phyloP scores from a whole-genome alignment of 2,797 vertebrate species.

The Schizopygopsis pylzovi region DNA sequence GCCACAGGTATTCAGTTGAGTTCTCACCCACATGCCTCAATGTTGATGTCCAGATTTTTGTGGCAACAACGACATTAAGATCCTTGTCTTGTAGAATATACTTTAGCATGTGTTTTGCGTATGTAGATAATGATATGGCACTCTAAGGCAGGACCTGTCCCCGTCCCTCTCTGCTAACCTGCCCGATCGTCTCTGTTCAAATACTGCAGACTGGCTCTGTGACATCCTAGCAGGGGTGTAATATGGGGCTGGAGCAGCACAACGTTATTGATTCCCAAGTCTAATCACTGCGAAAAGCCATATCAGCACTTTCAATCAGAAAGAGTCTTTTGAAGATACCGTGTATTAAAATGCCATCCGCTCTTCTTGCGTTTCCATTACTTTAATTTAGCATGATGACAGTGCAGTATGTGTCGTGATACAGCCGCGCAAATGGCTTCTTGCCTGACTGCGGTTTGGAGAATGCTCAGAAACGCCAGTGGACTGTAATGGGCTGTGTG shows the following conservation, averaged over 20 bases:
- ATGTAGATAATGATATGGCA: background rate
- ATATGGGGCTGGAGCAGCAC: slow-evolving; percentile 60
- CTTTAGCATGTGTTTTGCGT: background rate
- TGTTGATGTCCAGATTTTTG: background rate
- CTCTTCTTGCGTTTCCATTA: slow-evolving; percentile 7
- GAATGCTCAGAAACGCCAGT: slow-evolving; percentile 29
- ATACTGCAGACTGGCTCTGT: slow-evolving; percentile 58
- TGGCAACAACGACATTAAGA: background rate
- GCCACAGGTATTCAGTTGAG: background rate
- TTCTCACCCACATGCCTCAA: background rate
- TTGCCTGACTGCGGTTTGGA: slow-evolving; percentile 34
- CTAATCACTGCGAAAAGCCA: slow-evolving; percentile 69
- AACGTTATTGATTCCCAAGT: slow-evolving; percentile 72
- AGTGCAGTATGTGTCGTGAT: background rate
- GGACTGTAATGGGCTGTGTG: slow-evolving; percentile 46
- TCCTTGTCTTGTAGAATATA: background rate
- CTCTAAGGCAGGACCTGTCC: slow-evolving; percentile 19
- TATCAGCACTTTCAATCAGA: slow-evolving; percentile 74
- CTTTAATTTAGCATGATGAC: slow-evolving; percentile 18
- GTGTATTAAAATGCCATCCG: slow-evolving; percentile 43
- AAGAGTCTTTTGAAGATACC: slow-evolving; percentile 49
- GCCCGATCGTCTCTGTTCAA: slow-evolving; percentile 37
- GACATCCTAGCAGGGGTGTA: slow-evolving; percentile 61
- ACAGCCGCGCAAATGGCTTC: slow-evolving; percentile 20
- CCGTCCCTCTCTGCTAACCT: background rate